Evolutionary conservation across 2,888 invertebrate genomes (phyloP).

Genomic region (Xanthorhoe spadicearia): DNA sequence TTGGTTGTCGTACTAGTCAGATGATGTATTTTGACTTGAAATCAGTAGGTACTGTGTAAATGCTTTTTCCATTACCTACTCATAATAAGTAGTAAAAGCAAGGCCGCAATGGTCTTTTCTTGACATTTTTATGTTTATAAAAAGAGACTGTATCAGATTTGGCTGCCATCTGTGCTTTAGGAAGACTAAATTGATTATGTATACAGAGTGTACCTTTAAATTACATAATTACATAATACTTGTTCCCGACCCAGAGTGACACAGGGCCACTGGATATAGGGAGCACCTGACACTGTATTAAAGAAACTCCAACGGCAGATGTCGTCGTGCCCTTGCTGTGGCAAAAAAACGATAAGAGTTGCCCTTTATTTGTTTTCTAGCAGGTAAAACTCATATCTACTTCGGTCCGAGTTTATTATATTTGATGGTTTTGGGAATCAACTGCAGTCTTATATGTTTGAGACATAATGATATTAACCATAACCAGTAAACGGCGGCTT

Average conservation of each 20-base stretch:
- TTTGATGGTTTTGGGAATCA: slow-evolving; percentile 3
- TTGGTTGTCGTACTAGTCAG: too few relatives aligned
- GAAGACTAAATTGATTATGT: too few relatives aligned
- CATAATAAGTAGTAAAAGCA: too few relatives aligned
- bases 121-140: too few relatives aligned
- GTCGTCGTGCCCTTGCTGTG: slow-evolving; percentile 21
- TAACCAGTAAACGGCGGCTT: neutral
- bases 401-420: neutral
- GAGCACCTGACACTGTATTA: slow-evolving; percentile 29
- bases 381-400: slow-evolving; percentile 23
- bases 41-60: too few relatives aligned
- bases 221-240: too few relatives aligned
- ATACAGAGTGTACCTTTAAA: too few relatives aligned
- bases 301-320: slow-evolving; percentile 27
- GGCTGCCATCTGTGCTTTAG: too few relatives aligned
- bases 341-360: slow-evolving; percentile 23
- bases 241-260: slow-evolving; percentile 11
- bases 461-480: neutral
- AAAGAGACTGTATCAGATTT: too few relatives aligned
- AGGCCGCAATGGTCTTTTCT: too few relatives aligned
- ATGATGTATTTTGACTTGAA: too few relatives aligned
- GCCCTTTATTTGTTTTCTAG: slow-evolving; percentile 25
- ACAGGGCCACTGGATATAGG: slow-evolving; percentile 1
- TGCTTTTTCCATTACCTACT: too few relatives aligned
- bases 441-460: neutral